Evolutionary conservation across 2,888 invertebrate genomes (phyloP), one percentile per base, ranked within the genome.

Genomic region (Drosophila helvetica): DNA sequence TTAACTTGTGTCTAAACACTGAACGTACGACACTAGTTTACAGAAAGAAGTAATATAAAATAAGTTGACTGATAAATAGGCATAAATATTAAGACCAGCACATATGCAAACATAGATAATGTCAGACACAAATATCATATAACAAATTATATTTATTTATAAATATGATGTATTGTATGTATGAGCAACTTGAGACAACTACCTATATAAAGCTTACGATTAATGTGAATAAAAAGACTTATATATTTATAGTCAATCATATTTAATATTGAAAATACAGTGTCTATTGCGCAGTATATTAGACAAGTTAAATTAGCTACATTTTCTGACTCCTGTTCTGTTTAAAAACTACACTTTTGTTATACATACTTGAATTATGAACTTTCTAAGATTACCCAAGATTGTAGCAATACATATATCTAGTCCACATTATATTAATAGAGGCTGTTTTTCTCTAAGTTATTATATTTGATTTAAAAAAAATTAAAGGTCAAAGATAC

Each of bases 211-310:
- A 73, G 55, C 63, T 70, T 74, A 86, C 79, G 67, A 76, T 80
- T 79, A 79, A 79, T 86, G 86, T 81, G 86, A 81, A 85, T 77
- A 79, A 76, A 69, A 81, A 81, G 81, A 81, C 81, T 81, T 83
- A 83, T 83, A 81, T 65, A 76, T 74, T 67, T 77, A 74, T 69
- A 76, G 66, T 77, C 78, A 71, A 74, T 81, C 79, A 73, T 62
- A 75, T 65, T 63, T 22, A 69, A 67, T 57, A 71, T 75, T 73
- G 55, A 60, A 42, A 61, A 60, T 38, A 68, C 22, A 54, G 48
- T 19, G 59, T 66, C 79, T 79, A 73, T 74, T 80, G 75, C 77
- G 72, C 71, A 63, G 53, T 65, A 64, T 33, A 19, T 52, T 60
- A 60, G n/a, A 57, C 12, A 38, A 43, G 38, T 7, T 9, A 38